These are phyloP conservation scores for Anarsia innoxiella DNA, from an alignment of 2,888 invertebrate genomes.

Conservation along the genomic window DNA sequence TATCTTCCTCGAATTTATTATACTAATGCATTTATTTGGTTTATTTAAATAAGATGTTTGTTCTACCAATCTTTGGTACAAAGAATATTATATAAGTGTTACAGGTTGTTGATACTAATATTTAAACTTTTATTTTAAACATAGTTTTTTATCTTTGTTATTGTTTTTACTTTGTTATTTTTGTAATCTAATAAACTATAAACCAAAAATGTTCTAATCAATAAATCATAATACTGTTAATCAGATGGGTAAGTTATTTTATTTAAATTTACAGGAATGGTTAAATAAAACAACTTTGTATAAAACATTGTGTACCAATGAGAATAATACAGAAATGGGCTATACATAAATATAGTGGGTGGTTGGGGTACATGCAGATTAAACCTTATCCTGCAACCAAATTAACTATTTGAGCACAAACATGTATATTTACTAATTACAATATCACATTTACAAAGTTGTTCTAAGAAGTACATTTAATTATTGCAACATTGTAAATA, in stretches of 20 bases:
- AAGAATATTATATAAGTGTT: too few species aligned
- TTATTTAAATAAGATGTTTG: too few species aligned
- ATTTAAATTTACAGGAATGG: not conserved
- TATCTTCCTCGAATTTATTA: too few species aligned
- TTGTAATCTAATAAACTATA: too few species aligned
- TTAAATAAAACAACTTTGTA: constrained; percentile 54
- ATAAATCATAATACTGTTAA: constrained; percentile 1
- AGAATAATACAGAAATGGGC: constrained; percentile 68
- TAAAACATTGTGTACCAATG: constrained; percentile 68
- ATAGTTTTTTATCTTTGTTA: too few species aligned
- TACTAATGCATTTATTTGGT: too few species aligned
- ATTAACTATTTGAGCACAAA: constrained; percentile 27
- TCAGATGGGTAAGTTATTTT: not conserved
- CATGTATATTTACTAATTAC: constrained; percentile 1
- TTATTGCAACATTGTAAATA: not conserved
- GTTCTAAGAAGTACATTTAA: not conserved
- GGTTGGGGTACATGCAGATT: constrained; percentile 56
- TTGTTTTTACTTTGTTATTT: constrained; percentile 2
- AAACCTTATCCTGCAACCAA: constrained; percentile 19
- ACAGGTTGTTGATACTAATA: too few species aligned
- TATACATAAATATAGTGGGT: constrained; percentile 64
- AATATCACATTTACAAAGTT: not conserved
- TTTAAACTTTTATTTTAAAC: too few species aligned
- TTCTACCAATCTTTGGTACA: too few species aligned
- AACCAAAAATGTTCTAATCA: too few species aligned